These are phyloP conservation scores for Hoplias malabaricus DNA, from an alignment of 2,113 vertebrate species.

Conservation along the genomic window DNA sequence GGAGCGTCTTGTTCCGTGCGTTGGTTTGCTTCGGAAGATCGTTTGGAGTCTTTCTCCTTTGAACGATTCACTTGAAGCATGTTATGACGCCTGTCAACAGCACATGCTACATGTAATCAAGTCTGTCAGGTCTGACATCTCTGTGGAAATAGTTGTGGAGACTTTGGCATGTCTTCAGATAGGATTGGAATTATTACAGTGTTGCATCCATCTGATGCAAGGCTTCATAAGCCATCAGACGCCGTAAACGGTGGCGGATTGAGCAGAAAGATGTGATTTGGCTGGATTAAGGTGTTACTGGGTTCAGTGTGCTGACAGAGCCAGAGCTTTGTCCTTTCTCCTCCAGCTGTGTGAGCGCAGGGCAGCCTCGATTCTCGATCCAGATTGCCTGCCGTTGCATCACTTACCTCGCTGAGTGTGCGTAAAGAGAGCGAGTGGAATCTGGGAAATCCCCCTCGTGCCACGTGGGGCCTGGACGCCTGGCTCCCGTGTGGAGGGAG, in stretches of 20 bases:
- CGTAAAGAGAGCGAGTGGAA: conserved; percentile 18
- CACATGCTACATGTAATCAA: too few species aligned
- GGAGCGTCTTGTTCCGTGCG: not conserved
- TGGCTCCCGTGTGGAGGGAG: conserved; percentile 15
- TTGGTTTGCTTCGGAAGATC: not conserved
- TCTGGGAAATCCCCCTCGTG: conserved; percentile 48
- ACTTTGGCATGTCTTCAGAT: not conserved
- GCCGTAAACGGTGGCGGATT: not conserved
- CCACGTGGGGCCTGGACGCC: conserved; percentile 37
- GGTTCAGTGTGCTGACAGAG: conserved; percentile 25
- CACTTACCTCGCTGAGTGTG: conserved; percentile 40
- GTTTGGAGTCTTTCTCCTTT: not conserved
- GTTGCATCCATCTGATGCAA: conserved; percentile 15
- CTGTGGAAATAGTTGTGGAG: not conserved
- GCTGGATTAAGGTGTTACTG: conserved; percentile 19
- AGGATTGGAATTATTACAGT: not conserved
- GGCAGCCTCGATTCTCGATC: conserved; percentile 37
- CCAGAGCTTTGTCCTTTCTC: conserved; percentile 36
- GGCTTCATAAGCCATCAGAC: not conserved
- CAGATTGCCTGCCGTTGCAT: conserved; percentile 50
- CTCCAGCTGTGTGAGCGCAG: conserved; percentile 7
- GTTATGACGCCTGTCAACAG: too few species aligned
- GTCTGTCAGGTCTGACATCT: too few species aligned
- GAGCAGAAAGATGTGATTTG: not conserved
- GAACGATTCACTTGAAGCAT: too few species aligned